phyloP scores from a whole-genome alignment of 92 coral and sea anemone species.

The Hydrozoanthus gracilis region DNA sequence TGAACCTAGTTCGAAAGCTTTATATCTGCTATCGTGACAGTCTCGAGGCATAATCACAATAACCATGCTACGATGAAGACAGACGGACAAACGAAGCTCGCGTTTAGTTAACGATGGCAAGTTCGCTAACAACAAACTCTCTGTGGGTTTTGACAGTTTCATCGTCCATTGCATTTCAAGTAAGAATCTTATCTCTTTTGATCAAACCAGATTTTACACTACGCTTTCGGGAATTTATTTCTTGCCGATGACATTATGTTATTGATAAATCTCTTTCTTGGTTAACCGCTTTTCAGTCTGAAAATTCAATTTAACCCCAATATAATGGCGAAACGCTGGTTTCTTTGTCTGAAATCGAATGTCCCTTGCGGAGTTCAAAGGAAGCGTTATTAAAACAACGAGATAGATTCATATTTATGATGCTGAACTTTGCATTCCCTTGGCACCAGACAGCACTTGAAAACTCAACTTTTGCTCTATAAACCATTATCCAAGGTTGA shows the following conservation, averaged over 20 bases:
- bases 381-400: not conserved
- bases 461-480: not conserved
- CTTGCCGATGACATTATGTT: not conserved
- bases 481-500: too few relatives aligned
- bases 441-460: not conserved
- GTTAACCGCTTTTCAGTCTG: not conserved
- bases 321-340: not conserved
- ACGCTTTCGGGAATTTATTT: too few relatives aligned
- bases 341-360: not conserved
- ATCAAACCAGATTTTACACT: not conserved
- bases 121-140: constrained; percentile 1
- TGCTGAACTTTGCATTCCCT: not conserved
- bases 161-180: constrained; percentile 29
- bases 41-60: not conserved
- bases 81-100: not conserved
- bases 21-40: constrained; percentile 11
- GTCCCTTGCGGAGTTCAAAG: not conserved
- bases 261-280: not conserved
- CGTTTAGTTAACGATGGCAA: not conserved
- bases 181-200: constrained; percentile 25
- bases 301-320: not conserved
- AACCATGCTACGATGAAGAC: not conserved
- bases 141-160: constrained; percentile 12
- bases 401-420: not conserved
- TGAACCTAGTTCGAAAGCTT: constrained; percentile 4